Evolutionary conservation across 2,797 vertebrate genomes (phyloP), one percentile per base, ranked within the genome.

Genomic region (Liasis olivaceus): DNA sequence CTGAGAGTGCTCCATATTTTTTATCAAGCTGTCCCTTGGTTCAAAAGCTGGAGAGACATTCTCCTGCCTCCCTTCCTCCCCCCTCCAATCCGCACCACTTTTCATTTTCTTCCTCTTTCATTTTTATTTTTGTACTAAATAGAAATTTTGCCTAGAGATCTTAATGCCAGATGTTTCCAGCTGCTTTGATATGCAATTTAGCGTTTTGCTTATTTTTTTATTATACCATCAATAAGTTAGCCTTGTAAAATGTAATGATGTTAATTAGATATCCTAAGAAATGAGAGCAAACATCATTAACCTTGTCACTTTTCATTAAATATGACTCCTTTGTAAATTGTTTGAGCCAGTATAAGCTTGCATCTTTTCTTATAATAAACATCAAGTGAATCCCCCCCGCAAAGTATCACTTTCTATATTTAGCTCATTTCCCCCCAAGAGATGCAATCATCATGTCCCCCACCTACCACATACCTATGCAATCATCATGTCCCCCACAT

Each of bases 1-100:
- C 54, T 95, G 96, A 94, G 94, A 94, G 26, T 63, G 54, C 86
- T 90, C 77, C 88, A 66, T 89, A 15, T 93, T 96, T 64, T 91
- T 66, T 91, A 95, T 95, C 92, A 93, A 95, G 12, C 17, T 93
- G 77, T 90, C 85, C 62, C 88, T 92, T 94, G 42, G 12, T 93
- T 96, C 94, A 72, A 90, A 95, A 94, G n/a, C 31, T 91, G 36
- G 42, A 93, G n/a, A 96, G 14, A 3, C 5, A 91, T 87, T 7
- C 59, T 60, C 51, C n/a, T 22, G 6, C 4, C 20, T 90, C 93
- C 28, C 24, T 5, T 47, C 0, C 8, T 92, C 84, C 22, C 5
- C 26, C 1, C 5, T 56, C 17, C 88, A 15, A n/a, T 13, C 28
- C 31, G 11, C 8, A 14, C 2, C 2, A 0, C 11, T 26, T 24